phyloP scores from a whole-genome alignment of 1,140 invertebrate genomes.

The Cydia pomonella region DNA sequence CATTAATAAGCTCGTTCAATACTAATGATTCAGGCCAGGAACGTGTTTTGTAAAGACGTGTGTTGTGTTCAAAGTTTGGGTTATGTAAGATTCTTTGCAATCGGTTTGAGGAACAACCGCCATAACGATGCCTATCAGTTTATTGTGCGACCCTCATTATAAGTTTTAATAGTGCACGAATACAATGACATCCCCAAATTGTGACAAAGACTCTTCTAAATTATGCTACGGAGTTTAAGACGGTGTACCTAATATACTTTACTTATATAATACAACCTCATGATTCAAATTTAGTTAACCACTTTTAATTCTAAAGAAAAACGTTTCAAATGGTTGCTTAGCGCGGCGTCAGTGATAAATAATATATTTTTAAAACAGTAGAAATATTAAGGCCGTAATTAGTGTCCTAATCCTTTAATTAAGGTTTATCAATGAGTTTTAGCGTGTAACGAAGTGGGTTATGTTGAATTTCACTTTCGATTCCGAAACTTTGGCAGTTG shows the following conservation, averaged over 20 bases:
- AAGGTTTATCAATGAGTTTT: background rate
- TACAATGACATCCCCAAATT: constrained; percentile 54
- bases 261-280: too few relatives aligned
- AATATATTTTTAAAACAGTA: background rate
- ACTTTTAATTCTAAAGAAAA: background rate
- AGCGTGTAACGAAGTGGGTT: background rate
- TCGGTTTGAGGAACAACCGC: background rate
- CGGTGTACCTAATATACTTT: background rate
- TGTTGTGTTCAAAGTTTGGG: background rate
- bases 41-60: background rate
- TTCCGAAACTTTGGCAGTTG: background rate
- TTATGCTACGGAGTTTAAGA: constrained; percentile 27
- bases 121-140: constrained; percentile 24
- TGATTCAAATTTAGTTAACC: background rate
- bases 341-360: background rate
- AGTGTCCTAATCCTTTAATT: background rate
- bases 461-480: background rate
- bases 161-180: constrained; percentile 64
- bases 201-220: constrained; percentile 36
- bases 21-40: too few relatives aligned
- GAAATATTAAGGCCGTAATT: background rate
- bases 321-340: background rate
- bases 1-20: too few relatives aligned
- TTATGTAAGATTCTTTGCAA: constrained; percentile 4
- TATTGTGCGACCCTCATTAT: constrained; percentile 52